Evolutionary conservation across 2,113 vertebrate species (phyloP), one percentile per base, ranked within the genome.

Genomic region (Nothoprocta pentlandii): DNA sequence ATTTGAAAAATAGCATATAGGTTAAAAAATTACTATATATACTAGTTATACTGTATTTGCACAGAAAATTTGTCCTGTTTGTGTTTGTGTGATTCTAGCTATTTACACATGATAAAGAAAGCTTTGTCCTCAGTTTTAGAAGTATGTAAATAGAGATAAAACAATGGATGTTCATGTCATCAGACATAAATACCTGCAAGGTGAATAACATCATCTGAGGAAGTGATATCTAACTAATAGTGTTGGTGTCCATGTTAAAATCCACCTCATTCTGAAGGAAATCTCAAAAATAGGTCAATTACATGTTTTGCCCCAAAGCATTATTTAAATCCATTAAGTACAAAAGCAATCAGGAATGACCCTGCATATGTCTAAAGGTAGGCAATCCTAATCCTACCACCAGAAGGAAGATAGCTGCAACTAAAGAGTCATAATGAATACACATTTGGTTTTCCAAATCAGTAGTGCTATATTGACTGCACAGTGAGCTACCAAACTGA

Each of bases 41-140:
- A 49, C 16, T 49, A 44, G 42, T 10, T 34, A 13, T 49, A 21
- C 16, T 49, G 47, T 49, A 49, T 49, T 20, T 79, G 3, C 9
- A n/a, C 5, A 13, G 11, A 61, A 8, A 7, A 4, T 61, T 61
- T 78, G 4, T 12, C 47, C 3, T 3, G 3, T 80, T 49, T 68
- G 2, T 61, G 30, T 17, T 7, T 2, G 0, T 34, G 8, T 34
- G 5, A 36, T 84, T 87, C 49, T 62, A 34, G 1, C 4, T 44
- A n/a, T 41, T 61, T 61, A 21, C 13, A 46, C 1, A 14, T 67
- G 6, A 76, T 39, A 76, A 76, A 82, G 11, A 4, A 85, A 79
- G 22, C 9, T 20, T 11, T 73, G 13, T 2, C 73, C 44, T 66
- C 3, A 47, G 16, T 94, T 64, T 64, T 32, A 80, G 21, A 80